These are phyloP conservation scores for Napeogenes sylphis DNA, from an alignment of 2,888 invertebrate genomes.

Conservation along the genomic window DNA sequence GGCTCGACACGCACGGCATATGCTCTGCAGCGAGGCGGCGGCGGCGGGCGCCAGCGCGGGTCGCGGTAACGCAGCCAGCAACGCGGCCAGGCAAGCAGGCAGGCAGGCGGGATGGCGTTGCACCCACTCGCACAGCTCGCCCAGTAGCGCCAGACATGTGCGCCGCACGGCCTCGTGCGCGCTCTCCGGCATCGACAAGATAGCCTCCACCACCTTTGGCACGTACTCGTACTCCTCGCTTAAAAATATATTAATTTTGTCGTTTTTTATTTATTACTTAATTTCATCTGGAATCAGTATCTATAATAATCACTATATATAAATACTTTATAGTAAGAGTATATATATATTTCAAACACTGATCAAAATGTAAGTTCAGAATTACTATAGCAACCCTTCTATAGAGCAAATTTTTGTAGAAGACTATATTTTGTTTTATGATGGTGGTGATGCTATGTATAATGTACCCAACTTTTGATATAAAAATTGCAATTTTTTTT, in stretches of 20 bases:
- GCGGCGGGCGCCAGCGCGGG: conserved; percentile 83
- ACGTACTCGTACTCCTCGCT: conserved; percentile 95
- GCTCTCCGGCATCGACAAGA: conserved; percentile 88
- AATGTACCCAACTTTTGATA: too few relatives aligned
- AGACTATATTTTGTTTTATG: too few relatives aligned
- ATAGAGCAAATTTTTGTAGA: too few relatives aligned
- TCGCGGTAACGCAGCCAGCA: conserved; percentile 86
- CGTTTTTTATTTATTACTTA: too few relatives aligned
- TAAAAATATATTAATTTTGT: conserved; percentile 5
- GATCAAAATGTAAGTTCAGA: too few relatives aligned
- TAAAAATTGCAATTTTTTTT: too few relatives aligned
- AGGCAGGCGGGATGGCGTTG: conserved; percentile 89
- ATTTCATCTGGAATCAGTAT: too few relatives aligned
- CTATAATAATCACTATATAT: too few relatives aligned
- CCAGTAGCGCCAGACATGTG: conserved; percentile 91
- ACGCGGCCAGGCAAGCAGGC: conserved; percentile 88
- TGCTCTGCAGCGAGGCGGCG: conserved; percentile 90
- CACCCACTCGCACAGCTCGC: conserved; percentile 97
- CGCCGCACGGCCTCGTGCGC: conserved; percentile 92
- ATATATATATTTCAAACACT: too few relatives aligned
- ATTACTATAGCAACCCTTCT: too few relatives aligned
- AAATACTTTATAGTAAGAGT: too few relatives aligned
- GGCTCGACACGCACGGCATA: conserved; percentile 88
- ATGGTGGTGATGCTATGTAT: too few relatives aligned
- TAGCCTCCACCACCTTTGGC: conserved; percentile 94